phyloP scores from a whole-genome alignment of 2,113 vertebrate genomes.

The Odobenus rosmarus region DNA sequence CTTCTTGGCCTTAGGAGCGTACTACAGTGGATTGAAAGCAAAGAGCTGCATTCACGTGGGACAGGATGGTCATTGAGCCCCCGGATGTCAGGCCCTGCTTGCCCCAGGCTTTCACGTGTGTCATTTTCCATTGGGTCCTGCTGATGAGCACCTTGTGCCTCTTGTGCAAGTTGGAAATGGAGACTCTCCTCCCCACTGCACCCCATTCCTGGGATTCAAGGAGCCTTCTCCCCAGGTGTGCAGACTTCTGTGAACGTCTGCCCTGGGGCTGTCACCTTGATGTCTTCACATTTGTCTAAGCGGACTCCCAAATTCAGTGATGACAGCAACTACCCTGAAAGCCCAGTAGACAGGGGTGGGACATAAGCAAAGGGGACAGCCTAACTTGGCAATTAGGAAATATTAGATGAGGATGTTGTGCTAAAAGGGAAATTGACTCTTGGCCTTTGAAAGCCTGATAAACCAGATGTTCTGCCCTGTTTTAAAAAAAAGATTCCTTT shows the following conservation, averaged over 20 bases:
- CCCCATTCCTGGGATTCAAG: neutral
- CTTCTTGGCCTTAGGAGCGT: neutral
- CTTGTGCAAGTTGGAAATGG: neutral
- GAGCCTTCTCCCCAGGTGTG: neutral
- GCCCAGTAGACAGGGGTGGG: neutral
- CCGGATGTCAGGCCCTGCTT: neutral
- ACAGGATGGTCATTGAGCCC: neutral
- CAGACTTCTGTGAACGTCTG: neutral
- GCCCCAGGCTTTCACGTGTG: fast-evolving
- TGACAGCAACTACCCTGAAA: neutral
- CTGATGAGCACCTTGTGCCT: neutral
- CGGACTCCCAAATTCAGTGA: neutral
- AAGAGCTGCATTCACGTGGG: neutral
- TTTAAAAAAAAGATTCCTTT: neutral
- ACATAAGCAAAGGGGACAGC: neutral
- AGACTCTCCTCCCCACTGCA: neutral
- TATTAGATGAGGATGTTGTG: neutral
- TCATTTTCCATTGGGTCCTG: neutral
- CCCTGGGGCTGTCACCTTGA: neutral
- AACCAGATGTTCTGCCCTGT: neutral
- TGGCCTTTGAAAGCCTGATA: neutral
- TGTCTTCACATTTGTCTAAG: neutral
- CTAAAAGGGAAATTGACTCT: neutral
- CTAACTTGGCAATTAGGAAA: neutral
- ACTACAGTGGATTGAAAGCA: neutral